phyloP scores from a whole-genome alignment of 2,888 invertebrate genomes.

The Hedya salicella region DNA sequence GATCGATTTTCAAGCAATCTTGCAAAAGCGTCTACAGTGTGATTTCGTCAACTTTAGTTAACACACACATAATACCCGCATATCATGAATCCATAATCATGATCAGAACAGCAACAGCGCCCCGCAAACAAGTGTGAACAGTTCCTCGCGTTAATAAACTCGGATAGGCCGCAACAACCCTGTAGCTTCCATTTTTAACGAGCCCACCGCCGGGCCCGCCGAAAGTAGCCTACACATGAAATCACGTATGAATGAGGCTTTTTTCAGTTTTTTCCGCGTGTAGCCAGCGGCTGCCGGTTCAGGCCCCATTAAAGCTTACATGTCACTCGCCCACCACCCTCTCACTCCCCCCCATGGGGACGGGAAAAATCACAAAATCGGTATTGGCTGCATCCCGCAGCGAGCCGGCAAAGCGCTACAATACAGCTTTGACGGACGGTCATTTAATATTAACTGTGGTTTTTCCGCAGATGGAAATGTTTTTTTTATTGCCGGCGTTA shows the following conservation, averaged over 20 bases:
- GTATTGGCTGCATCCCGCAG: slow-evolving; percentile 79
- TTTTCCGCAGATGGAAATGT: slow-evolving; percentile 83
- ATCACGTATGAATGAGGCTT: slow-evolving; percentile 84
- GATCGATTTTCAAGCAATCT: too few relatives aligned
- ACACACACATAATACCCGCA: slow-evolving; percentile 16
- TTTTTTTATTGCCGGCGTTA: slow-evolving; percentile 80
- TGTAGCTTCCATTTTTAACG: slow-evolving; percentile 83
- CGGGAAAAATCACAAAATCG: slow-evolving; percentile 81
- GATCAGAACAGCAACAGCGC: slow-evolving; percentile 23
- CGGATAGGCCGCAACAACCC: slow-evolving; percentile 80
- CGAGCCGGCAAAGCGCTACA: slow-evolving; percentile 73
- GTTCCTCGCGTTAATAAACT: slow-evolving; percentile 79
- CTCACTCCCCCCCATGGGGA: slow-evolving; percentile 50
- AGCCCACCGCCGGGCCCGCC: slow-evolving; percentile 78
- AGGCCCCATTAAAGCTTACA: slow-evolving; percentile 83
- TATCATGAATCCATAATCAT: slow-evolving; percentile 25
- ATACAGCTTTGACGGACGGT: slow-evolving; percentile 83
- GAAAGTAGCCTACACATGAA: slow-evolving; percentile 84
- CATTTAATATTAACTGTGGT: slow-evolving; percentile 85
- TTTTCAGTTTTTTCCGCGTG: slow-evolving; percentile 81
- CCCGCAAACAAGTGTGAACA: slow-evolving; percentile 65
- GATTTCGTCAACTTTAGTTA: too few relatives aligned
- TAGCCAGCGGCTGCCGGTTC: slow-evolving; percentile 76
- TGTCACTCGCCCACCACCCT: slow-evolving; percentile 75
- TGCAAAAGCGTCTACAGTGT: too few relatives aligned